Evolutionary conservation across 2,797 vertebrate species (phyloP).

Genomic region (Sebastolobus altivelis): DNA sequence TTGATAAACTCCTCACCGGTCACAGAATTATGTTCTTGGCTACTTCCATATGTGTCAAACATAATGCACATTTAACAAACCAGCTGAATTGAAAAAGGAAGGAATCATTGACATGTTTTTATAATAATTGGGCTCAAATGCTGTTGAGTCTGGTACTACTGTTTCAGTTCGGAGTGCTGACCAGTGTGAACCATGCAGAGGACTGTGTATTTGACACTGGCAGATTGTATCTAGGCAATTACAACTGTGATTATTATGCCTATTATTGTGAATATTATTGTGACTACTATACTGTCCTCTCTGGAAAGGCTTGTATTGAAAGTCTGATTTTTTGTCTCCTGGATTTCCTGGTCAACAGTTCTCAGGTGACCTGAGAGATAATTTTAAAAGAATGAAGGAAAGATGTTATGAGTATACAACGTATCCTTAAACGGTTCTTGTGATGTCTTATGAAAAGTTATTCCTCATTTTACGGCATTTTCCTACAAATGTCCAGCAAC

Average conservation of each 20-base stretch:
- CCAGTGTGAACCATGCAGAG: constrained; percentile 7
- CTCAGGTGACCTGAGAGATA: neutral
- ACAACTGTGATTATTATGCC: neutral
- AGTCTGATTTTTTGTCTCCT: neutral
- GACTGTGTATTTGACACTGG: neutral
- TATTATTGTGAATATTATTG: neutral
- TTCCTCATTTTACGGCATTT: accelerated
- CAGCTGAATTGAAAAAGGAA: neutral
- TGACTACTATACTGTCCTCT: neutral
- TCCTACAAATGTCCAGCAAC: too few species aligned
- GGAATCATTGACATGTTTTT: neutral
- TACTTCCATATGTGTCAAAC: neutral
- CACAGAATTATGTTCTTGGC: neutral
- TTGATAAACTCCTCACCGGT: neutral
- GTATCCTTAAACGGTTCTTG: accelerated
- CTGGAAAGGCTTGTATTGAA: neutral
- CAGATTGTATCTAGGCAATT: constrained; percentile 3
- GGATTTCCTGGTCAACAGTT: neutral
- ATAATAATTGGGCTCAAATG: neutral
- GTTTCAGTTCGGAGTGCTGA: constrained; percentile 6
- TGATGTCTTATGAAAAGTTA: too few species aligned
- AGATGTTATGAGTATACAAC: neutral
- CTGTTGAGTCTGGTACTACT: neutral
- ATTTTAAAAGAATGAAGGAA: neutral
- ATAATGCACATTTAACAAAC: neutral